Base-by-base conservation (phyloP, 2,113 vertebrate species). In the Morone saxatilis region DNA sequence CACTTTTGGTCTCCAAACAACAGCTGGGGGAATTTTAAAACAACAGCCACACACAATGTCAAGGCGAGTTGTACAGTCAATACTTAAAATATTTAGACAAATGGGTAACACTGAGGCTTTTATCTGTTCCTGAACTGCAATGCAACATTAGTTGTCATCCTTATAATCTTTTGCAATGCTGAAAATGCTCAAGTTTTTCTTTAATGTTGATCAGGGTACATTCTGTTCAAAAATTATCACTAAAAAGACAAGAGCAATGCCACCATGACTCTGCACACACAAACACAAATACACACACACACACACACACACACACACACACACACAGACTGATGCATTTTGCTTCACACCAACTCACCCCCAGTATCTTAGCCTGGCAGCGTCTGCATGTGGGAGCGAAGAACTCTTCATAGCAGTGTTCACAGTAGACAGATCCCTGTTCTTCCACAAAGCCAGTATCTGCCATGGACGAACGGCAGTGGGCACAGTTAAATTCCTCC, bases 391-490 rank as follows among this genome's bases (percentile, higher is more conserved):
- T 95, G 1, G 98, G 98, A 19, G 98, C 98, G 0, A 99, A 97
- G 91, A 98, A 98, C 85, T 97, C 97, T 93, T 98, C 98, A 54
- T 99, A 99, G 93, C 98, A 99, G 83, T 96, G 95, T 90, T 98
- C 98, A 41, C 98, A 99, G 78, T 97, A 98, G 17, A 99, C 95
- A 0, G 86, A 92, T 12, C 97, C 98, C 14, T 96, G 96, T 88
- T 99, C 98, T 92, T 99, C 97, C 89, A 99, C 97, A 82, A 99
- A 99, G 45, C 98, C 98, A 76, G 97, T 95, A 48, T 99, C 97
- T 2, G 97, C 97, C 94, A 99, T 96, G 0, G 97, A 98, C 4
- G 94, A 89, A 83, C 94, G 96, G 94, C 98, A 99, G 77, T 98
- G 98, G 70, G 95, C 93, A 38, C 98, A 99, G 31, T 95, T 98